Conservation (phyloP, 2,113 vertebrate species). For the Synodontis membranacea region DNA sequence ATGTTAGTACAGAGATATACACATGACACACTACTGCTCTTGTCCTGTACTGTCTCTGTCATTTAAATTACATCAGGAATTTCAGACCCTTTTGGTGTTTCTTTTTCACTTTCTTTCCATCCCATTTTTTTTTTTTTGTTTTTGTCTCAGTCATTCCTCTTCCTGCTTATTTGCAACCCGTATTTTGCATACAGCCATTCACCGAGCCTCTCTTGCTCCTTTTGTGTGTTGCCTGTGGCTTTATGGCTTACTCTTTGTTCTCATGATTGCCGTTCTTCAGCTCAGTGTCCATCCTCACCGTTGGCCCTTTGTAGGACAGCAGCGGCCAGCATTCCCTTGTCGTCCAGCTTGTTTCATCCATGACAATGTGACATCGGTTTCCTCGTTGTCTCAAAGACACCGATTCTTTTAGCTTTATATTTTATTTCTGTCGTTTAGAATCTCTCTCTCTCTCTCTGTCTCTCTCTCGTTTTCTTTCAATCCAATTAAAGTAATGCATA, state of each 20-base stretch:
- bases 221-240: conserved; percentile 42
- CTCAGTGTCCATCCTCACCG: conserved; percentile 37
- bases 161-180: conserved; percentile 52
- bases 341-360: conserved; percentile 39
- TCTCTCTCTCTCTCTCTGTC: conserved; percentile 13
- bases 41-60: conserved; percentile 29
- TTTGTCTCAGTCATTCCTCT: conserved; percentile 22
- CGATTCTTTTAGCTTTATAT: not conserved
- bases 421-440: not conserved
- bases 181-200: conserved; percentile 44
- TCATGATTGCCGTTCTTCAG: conserved; percentile 40
- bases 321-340: conserved; percentile 28
- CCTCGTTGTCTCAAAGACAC: not conserved
- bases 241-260: conserved; percentile 46
- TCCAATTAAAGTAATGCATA: conserved; percentile 29
- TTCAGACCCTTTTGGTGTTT: conserved; percentile 41
- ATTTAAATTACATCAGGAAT: conserved; percentile 46
- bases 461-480: not conserved
- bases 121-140: conserved; percentile 41
- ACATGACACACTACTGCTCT: not conserved
- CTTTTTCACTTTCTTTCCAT: not conserved
- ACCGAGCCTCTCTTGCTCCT: conserved; percentile 27
- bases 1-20: not conserved
- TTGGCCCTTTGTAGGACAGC: conserved; percentile 25
- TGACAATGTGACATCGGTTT: conserved; percentile 35